Conservation (phyloP, 2,888 invertebrate genomes). For the Acronicta leporina region DNA sequence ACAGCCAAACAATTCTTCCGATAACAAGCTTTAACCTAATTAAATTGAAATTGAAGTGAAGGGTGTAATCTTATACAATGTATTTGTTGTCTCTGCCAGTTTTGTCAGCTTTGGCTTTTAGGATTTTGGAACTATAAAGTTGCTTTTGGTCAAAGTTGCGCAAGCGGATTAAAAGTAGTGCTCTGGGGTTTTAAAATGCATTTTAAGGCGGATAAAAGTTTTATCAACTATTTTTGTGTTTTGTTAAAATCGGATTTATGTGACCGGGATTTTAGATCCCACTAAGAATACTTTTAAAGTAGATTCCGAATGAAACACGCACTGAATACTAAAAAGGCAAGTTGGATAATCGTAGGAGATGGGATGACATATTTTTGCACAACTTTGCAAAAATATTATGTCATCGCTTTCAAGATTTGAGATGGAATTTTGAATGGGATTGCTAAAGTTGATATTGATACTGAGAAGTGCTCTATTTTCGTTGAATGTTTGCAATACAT, state of each 20-base stretch:
- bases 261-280: conserved; percentile 26
- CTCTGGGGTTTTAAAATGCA: conserved; percentile 71
- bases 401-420: conserved; percentile 39
- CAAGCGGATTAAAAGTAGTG: conserved; percentile 77
- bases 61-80: conserved; percentile 8
- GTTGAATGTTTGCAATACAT: too few species aligned
- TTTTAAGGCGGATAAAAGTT: conserved; percentile 66
- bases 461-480: background rate
- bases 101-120: conserved; percentile 64
- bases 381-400: conserved; percentile 43
- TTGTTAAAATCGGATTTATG: conserved; percentile 47
- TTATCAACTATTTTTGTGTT: conserved; percentile 52
- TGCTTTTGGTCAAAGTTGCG: conserved; percentile 66
- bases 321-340: conserved; percentile 44
- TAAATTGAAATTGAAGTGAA: conserved; percentile 44
- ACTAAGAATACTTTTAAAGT: conserved; percentile 50
- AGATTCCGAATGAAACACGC: conserved; percentile 45
- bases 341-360: conserved; percentile 38
- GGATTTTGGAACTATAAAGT: conserved; percentile 71
- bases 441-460: conserved; percentile 29
- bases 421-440: conserved; percentile 40
- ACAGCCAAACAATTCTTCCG: conserved; percentile 59
- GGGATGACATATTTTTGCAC: conserved; percentile 40
- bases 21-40: conserved; percentile 70
- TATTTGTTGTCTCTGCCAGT: conserved; percentile 29